phyloP scores from a whole-genome alignment of 64 coral and sea anemone genomes.

The Dendrophyllia cribrosa region DNA sequence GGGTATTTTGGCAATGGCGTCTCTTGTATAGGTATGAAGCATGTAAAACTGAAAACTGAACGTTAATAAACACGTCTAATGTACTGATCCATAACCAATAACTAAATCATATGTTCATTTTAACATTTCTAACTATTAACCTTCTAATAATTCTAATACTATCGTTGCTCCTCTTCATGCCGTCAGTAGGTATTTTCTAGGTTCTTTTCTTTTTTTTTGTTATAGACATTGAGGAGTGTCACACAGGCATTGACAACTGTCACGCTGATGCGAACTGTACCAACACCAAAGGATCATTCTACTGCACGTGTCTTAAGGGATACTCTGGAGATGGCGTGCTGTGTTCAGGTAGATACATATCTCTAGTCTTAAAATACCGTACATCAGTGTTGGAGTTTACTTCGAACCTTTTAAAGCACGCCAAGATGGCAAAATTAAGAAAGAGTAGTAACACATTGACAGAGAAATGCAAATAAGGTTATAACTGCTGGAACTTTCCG shows the following conservation, averaged over 20 bases:
- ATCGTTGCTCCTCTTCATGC: too few relatives aligned
- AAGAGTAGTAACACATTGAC: too few relatives aligned
- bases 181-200: too few relatives aligned
- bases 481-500: too few relatives aligned
- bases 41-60: too few relatives aligned
- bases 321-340: conserved; percentile 64
- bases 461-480: too few relatives aligned
- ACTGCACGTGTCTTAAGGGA: conserved; percentile 49
- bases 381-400: neutral
- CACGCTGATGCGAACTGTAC: conserved; percentile 83
- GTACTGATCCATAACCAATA: conserved; percentile 11
- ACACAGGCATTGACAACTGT: conserved; percentile 57
- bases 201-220: neutral
- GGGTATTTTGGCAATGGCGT: conserved; percentile 69
- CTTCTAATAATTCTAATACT: neutral
- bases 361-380: neutral
- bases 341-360: neutral
- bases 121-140: neutral
- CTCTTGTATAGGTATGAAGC: conserved; percentile 44
- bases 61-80: neutral
- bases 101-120: neutral
- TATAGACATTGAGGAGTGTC: conserved; percentile 76
- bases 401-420: neutral
- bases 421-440: too few relatives aligned
- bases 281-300: conserved; percentile 86